Conservation (phyloP, 1,140 invertebrate species). For the Drosophila micromelanica region DNA sequence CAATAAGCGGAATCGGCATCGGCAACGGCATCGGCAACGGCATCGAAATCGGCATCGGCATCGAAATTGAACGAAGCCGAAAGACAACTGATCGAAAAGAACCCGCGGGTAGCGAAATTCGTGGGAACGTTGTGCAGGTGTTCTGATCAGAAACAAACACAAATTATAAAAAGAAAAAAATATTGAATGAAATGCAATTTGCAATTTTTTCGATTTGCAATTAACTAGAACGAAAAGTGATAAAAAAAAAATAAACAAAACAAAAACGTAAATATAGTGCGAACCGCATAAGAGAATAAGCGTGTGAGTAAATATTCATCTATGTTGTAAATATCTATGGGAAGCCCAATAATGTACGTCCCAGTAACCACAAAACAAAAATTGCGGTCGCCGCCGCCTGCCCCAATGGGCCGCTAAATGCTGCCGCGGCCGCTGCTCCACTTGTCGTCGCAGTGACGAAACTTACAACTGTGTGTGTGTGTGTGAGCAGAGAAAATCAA, state of each 20-base stretch:
- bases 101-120: constrained; percentile 44
- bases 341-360: constrained; percentile 69
- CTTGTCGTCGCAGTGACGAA: constrained; percentile 81
- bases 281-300: constrained; percentile 15
- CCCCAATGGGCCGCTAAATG: constrained; percentile 57
- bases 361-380: constrained; percentile 74
- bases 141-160: constrained; percentile 12
- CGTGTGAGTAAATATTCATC: constrained; percentile 39
- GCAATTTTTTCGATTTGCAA: constrained; percentile 10
- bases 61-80: constrained; percentile 27
- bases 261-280: constrained; percentile 48
- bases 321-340: constrained; percentile 22
- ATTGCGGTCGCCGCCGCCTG: constrained; percentile 74
- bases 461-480: constrained; percentile 50
- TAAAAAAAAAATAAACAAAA: not conserved
- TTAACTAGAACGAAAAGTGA: constrained; percentile 44
- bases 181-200: constrained; percentile 26
- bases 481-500: constrained; percentile 79
- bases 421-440: constrained; percentile 64
- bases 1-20: constrained; percentile 53
- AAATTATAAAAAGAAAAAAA: not conserved
- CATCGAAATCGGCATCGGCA: constrained; percentile 29
- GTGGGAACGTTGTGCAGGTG: constrained; percentile 49
- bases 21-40: constrained; percentile 38
- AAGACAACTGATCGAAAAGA: constrained; percentile 40